Conservation (phyloP, 2,888 invertebrate genomes). For the Bembecia ichneumoniformis region DNA sequence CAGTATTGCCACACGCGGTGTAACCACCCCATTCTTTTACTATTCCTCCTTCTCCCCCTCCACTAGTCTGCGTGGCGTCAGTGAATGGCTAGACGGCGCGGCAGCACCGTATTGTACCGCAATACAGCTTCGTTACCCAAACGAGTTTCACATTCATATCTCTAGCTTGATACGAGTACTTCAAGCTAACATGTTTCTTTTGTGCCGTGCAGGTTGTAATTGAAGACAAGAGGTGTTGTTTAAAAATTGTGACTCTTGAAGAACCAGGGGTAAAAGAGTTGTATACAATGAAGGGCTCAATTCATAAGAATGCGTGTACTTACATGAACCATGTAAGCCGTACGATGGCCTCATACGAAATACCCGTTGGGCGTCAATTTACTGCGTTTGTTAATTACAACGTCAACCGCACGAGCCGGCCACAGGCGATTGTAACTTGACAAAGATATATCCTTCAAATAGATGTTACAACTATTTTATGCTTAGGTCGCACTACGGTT, state of each 20-base stretch:
- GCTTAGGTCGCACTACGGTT: too few species aligned
- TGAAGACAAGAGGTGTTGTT: conserved; percentile 6
- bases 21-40: conserved; percentile 9
- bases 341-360: too few species aligned
- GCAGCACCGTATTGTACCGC: conserved; percentile 40
- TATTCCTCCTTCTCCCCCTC: conserved; percentile 11
- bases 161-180: conserved; percentile 13
- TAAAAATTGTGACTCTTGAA: not conserved
- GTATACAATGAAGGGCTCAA: too few species aligned
- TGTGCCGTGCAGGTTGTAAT: conserved; percentile 16
- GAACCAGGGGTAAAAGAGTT: not conserved
- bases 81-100: conserved; percentile 52
- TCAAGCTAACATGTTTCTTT: conserved; percentile 12
- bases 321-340: too few species aligned
- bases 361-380: too few species aligned
- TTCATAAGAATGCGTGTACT: too few species aligned
- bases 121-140: conserved; percentile 37
- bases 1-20: not conserved
- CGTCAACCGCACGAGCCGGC: too few species aligned
- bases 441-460: too few species aligned
- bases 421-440: too few species aligned
- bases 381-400: too few species aligned
- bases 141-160: conserved; percentile 21
- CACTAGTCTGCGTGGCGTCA: conserved; percentile 27
- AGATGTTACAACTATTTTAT: too few species aligned